Conservation (phyloP, 2,888 invertebrate genomes). For the Hyposoter didymator region DNA sequence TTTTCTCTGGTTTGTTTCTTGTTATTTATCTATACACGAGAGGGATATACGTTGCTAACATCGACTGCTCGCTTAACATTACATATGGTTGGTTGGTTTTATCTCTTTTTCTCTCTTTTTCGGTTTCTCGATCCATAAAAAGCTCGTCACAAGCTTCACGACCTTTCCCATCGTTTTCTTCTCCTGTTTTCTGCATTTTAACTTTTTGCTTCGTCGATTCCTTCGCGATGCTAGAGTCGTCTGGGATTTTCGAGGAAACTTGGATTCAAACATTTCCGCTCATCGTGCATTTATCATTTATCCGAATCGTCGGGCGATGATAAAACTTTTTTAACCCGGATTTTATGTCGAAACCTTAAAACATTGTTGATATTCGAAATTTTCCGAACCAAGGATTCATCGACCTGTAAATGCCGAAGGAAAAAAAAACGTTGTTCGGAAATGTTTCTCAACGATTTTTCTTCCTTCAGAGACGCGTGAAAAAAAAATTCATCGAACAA, state of each 20-base stretch:
- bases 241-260: constrained; percentile 65
- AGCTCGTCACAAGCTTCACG: constrained; percentile 76
- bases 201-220: constrained; percentile 41
- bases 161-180: constrained; percentile 34
- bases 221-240: constrained; percentile 66
- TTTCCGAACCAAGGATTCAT: too few species aligned
- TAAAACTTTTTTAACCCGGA: too few species aligned
- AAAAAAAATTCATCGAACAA: not conserved
- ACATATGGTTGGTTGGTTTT: constrained; percentile 74
- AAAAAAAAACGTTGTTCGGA: too few species aligned
- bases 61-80: constrained; percentile 79
- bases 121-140: constrained; percentile 68
- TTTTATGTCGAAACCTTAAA: too few species aligned
- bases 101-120: constrained; percentile 17
- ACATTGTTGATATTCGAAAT: too few species aligned
- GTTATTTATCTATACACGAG: constrained; percentile 78
- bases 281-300: constrained; percentile 18
- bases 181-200: constrained; percentile 1
- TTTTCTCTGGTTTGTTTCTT: constrained; percentile 58
- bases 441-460: not conserved
- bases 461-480: not conserved
- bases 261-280: constrained; percentile 58
- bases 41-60: constrained; percentile 82
- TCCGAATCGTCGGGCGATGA: not conserved
- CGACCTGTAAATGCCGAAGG: too few species aligned